Percentiles rank a stretch among this genome's conserved stretches.
phyloP scores from a whole-genome alignment of 2,113 vertebrate genomes.

The Rhynchomys soricoides region DNA sequence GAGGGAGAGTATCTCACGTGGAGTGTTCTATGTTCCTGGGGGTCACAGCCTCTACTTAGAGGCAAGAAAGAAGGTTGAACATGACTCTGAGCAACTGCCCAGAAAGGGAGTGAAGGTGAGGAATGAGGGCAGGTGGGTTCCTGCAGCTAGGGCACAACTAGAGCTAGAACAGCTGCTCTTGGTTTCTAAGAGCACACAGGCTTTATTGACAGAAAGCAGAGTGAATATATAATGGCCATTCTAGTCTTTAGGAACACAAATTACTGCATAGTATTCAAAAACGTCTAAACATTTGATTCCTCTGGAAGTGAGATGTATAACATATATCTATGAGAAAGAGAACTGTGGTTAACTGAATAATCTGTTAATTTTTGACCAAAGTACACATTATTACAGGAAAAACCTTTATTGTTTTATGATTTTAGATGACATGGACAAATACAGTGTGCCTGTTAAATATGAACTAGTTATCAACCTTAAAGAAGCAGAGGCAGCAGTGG shows the following conservation, averaged over 20 bases:
- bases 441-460: background rate
- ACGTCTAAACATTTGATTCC: background rate
- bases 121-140: background rate
- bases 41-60: conserved; percentile 37
- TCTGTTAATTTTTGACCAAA: too few relatives aligned
- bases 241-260: background rate
- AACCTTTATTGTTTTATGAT: too few relatives aligned
- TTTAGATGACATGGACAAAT: background rate
- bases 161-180: background rate
- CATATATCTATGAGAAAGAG: too few relatives aligned
- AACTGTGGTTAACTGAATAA: background rate
- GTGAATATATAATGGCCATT: background rate
- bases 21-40: conserved; percentile 41
- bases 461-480: background rate
- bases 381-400: too few relatives aligned
- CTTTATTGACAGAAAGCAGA: background rate
- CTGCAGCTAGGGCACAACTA: background rate
- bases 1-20: background rate
- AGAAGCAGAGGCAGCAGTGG: background rate
- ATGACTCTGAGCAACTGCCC: too few relatives aligned
- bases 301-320: background rate
- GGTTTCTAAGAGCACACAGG: background rate
- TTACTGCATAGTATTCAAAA: background rate
- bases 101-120: conserved; percentile 59
- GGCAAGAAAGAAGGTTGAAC: background rate